Conservation (phyloP, 2,113 vertebrate species). For the Callithrix jacchus region DNA sequence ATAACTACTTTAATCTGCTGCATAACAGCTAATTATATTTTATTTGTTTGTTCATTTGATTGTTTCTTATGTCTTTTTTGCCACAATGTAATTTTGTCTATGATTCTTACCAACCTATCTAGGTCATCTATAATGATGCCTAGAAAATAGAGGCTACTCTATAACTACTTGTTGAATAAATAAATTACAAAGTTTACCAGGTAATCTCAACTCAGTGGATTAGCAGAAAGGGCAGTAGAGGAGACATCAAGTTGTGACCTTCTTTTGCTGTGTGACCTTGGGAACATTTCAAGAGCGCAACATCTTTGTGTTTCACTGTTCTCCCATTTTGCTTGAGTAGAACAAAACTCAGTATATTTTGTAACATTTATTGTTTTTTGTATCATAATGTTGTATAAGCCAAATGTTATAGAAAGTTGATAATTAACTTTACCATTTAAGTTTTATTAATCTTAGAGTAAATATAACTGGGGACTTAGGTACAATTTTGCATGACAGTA, state of each 20-base stretch:
- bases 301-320: not conserved
- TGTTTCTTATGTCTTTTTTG: not conserved
- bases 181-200: not conserved
- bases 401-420: conserved; percentile 1
- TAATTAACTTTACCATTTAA: conserved; percentile 7
- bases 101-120: not conserved
- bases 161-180: not conserved
- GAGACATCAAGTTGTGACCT: not conserved
- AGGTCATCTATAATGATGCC: not conserved
- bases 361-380: conserved; percentile 7
- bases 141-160: not conserved
- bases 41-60: not conserved
- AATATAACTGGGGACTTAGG: not conserved
- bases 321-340: not conserved
- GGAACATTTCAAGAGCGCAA: not conserved
- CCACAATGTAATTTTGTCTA: not conserved
- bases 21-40: not conserved
- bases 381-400: not conserved
- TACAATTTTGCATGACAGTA: not conserved
- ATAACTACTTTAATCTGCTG: not conserved
- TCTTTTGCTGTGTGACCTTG: not conserved
- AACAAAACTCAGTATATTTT: not conserved
- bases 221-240: not conserved
- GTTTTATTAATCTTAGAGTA: conserved; percentile 38
- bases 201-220: not conserved